Evolutionary conservation across 2,797 vertebrate genomes (phyloP), one percentile per base, ranked within the genome.

Genomic region (Distichodus sexfasciatus): DNA sequence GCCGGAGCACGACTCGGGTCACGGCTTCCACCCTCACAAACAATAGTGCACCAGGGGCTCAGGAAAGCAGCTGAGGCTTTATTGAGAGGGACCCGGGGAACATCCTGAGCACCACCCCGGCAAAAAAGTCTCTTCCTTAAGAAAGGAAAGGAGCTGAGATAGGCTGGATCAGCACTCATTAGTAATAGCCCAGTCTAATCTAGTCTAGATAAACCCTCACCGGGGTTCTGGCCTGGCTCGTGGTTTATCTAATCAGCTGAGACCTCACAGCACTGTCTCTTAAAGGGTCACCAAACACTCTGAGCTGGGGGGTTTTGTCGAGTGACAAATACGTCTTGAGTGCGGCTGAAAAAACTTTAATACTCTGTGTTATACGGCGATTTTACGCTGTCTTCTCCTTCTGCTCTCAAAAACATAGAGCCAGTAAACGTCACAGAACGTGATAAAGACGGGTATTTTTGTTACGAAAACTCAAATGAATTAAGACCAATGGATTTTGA

Each of bases 11-110:
- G 26, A n/a, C n/a, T 24, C 59, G 51, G 59, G 31, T 65, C 23
- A 50, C 23, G 38, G 51, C 29, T 47, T 76, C 70, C 65, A 63
- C 65, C 19, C 17, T 70, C 48, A n/a, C 35, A 67, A 72, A 69
- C 65, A 72, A 72, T 68, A 36, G 51, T 15, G 41, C 50, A n/a
- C 3, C 4, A 54, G 29, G 17, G 60, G 33, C 41, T 59, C 58
- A 44, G 47, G 44, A 68, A 60, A 61, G 57, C 26, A 15, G 19
- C 12, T n/a, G 9, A 31, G 28, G 23, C 47, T 17, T n/a, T 11
- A 15, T 55, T 36, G 19, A 66, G 55, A 38, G 24, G 17, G 46
- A 58, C 58, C 10, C n/a, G 26, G 8, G 11, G 26, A 57, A 76
- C 31, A 59, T 70, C 53, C 51, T 76, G 75, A 24, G 60, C 35